A percentile compares a stretch with the other conserved stretches of the same genome.
Conservation (phyloP, 2,797 vertebrate species). For the Mus spretus region DNA sequence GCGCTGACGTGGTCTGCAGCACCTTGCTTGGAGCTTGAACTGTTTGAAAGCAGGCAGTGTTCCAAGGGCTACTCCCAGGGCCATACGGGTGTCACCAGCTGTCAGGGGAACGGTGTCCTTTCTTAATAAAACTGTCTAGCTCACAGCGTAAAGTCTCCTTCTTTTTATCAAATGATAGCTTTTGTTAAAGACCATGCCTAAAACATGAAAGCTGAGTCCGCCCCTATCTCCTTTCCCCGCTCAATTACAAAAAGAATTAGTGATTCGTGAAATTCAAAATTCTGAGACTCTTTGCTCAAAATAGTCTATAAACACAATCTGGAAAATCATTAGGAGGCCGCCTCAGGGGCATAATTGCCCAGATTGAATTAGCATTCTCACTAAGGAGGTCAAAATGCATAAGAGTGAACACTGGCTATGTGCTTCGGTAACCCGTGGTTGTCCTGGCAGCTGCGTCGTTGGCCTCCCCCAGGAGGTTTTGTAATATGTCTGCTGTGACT, state of each 20-base stretch:
- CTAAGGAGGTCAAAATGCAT: conserved; percentile 52
- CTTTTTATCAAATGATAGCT: neutral
- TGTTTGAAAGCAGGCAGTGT: neutral
- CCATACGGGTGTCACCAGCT: neutral
- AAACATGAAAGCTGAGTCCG: neutral
- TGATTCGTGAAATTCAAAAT: conserved; percentile 57
- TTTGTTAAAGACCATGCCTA: neutral
- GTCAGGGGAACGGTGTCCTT: neutral
- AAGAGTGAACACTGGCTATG: neutral
- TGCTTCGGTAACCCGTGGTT: neutral
- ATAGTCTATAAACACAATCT: conserved; percentile 28
- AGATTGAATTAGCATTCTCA: conserved; percentile 74
- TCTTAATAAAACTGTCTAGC: conserved; percentile 12
- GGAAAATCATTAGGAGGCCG: conserved; percentile 63
- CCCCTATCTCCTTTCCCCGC: neutral
- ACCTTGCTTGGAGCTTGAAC: neutral
- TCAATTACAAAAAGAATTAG: conserved; percentile 22
- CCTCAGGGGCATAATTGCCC: conserved; percentile 34
- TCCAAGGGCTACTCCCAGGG: neutral
- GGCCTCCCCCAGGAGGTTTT: neutral
- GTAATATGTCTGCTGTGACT: neutral
- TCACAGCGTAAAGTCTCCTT: neutral
- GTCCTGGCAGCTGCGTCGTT: neutral
- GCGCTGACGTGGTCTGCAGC: no score
- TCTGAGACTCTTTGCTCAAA: conserved; percentile 44